Evolutionary conservation across 2,888 invertebrate genomes (phyloP), one percentile per base, ranked within the genome.

Genomic region (Spodoptera exigua): DNA sequence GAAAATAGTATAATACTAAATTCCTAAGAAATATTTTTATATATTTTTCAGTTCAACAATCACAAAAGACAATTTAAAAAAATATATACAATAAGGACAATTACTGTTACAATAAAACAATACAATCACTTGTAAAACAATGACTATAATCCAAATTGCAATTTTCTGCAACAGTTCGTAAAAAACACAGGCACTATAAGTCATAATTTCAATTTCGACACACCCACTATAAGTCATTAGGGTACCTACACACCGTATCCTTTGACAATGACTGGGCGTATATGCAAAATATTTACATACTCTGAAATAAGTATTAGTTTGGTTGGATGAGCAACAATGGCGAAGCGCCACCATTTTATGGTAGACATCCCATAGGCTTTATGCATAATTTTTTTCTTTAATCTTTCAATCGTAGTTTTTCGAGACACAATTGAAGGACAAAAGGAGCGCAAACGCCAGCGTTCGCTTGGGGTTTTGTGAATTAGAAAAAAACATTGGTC

Each of bases 181-280:
- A n/a, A 41, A 54, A 13, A 32, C 18, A 39, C 39, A 39, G 14
- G 12, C 7, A 27, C 17, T n/a, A 37, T 27, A 27, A 27, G 27
- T 7, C 27, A 27, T 27, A 27, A 27, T 27, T 27, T 27, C 27
- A 27, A 27, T 27, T 27, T 27, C 27, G 5, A 4, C 52, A 49
- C 44, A 32, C 45, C 61, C 32, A 32, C 40, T 36, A 21, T 18
- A 4, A 12, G 5, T 34, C 13, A 60, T 68, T 68, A 73, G 12
- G 43, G 13, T 16, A n/a, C 4, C n/a, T 35, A 68, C 10, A 17
- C 17, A 68, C 61, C 54, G 37, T 47, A 44, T 16, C 72, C 46
- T 5, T 45, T 18, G 5, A 12, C 46, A 21, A 47, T 44, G 39
- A 65, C 65, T 65, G 72, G 72, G 2, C n/a, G 21, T 34, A 9